phyloP scores from a whole-genome alignment of 2,797 vertebrate genomes.

The Leontocebus nigricollis region DNA sequence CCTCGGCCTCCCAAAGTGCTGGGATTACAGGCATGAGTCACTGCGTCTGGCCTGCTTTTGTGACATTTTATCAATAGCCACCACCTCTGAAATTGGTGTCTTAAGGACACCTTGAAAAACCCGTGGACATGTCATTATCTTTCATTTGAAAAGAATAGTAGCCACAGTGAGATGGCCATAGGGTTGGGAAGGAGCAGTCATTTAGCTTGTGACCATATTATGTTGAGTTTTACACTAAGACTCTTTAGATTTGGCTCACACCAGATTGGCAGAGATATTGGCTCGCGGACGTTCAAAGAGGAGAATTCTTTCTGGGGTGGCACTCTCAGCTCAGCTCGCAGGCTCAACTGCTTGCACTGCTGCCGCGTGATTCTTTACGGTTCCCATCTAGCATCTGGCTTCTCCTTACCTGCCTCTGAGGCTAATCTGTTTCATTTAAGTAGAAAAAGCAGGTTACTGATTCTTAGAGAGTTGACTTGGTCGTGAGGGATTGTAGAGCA shows the following conservation, averaged over 20 bases:
- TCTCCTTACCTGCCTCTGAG: neutral
- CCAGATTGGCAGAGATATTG: neutral
- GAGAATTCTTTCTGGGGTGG: no score
- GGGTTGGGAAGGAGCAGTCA: neutral
- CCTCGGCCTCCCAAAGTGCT: no score
- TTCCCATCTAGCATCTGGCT: neutral
- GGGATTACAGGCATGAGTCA: no score
- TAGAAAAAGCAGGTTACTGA: neutral
- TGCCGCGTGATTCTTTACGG: neutral
- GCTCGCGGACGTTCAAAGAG: neutral
- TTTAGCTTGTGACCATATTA: neutral
- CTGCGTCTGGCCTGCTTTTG: neutral
- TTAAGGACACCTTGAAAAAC: conserved; percentile 29
- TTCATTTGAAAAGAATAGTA: conserved; percentile 11
- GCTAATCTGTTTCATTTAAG: neutral
- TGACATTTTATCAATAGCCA: neutral
- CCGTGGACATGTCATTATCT: neutral
- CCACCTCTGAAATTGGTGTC: neutral
- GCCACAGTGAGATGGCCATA: neutral
- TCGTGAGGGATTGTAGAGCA: neutral
- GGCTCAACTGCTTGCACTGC: neutral
- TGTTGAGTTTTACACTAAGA: neutral
- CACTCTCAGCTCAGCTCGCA: no score
- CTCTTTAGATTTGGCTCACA: neutral
- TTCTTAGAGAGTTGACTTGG: neutral